Evolutionary conservation across 2,888 invertebrate genomes (phyloP), one percentile per base, ranked within the genome.

Genomic region (Caenorhabditis japonica): DNA sequence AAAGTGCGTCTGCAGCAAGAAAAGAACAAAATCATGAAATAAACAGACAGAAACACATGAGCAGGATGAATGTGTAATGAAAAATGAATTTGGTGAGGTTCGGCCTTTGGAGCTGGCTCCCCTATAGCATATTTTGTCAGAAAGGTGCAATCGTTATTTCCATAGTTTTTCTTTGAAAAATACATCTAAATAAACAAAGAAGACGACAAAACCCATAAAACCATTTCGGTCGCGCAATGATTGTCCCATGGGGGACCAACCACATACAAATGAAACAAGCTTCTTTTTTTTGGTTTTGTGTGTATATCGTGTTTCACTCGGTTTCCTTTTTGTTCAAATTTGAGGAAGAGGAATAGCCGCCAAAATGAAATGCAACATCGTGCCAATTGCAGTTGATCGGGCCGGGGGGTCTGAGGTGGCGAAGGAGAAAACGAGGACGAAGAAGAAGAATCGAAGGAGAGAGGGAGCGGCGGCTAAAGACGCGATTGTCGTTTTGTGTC

Each of bases 381-480:
- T 64, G 64, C 64, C 64, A 55, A 64, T 64, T 41, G 55, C 46
- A 46, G 64, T 64, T 64, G 64, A 64, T 64, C 64, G 64, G 55
- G n/a, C n/a, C n/a, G n/a, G 4, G 17, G 30, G 61, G 34, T 53
- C 43, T n/a, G n/a, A n/a, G 60, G 44, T 15, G 44, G 62, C 46
- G 53, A 41, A 21, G 43, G 38, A 43, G 39, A 33, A 55, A 43
- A 15, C 5, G 30, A 10, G 30, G 30, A 56, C 43, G 41, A 56
- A 47, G 43, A 56, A 66, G 33, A 64, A 38, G 53, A 62, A 41
- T 64, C 55, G 64, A 10, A 10, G 30, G 33, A 23, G 53, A 62
- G 43, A 43, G 64, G n/a, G 66, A 66, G 66, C 66, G 66, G 66
- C 66, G 66, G 66, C 66, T 56, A 66, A 55, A 56, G 66, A 51